These are phyloP conservation scores for Paracanthobrama guichenoti DNA, from an alignment of 2,113 vertebrate genomes.

Conservation along the genomic window DNA sequence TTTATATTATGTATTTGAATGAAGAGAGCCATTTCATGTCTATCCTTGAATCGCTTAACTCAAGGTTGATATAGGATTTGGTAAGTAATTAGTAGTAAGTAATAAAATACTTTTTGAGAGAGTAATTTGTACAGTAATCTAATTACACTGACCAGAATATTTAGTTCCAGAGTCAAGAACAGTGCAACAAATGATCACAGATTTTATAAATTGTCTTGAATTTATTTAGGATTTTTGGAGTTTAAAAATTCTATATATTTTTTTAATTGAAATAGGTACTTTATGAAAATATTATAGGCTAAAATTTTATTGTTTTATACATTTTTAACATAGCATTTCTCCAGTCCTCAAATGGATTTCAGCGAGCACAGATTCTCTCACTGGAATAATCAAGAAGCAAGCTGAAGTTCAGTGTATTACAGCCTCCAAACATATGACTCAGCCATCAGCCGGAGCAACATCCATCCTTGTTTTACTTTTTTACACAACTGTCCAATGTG, in stretches of 20 bases:
- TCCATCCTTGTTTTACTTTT: not conserved
- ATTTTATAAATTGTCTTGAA: not conserved
- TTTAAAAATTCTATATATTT: not conserved
- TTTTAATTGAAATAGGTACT: not conserved
- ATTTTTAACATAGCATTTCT: not conserved
- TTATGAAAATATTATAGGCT: not conserved
- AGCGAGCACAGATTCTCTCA: not conserved
- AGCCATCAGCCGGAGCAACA: not conserved
- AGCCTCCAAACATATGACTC: not conserved
- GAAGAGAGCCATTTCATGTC: no score
- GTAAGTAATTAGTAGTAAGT: no score
- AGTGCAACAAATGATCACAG: not conserved
- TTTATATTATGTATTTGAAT: no score
- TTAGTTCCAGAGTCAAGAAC: not conserved
- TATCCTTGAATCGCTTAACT: no score
- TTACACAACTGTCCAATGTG: not conserved
- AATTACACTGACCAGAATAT: not conserved
- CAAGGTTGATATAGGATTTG: no score
- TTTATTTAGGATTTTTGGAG: not conserved
- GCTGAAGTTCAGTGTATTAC: not conserved
- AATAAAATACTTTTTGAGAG: no score
- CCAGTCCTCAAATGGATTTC: not conserved
- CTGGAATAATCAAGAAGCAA: not conserved
- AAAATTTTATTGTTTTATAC: not conserved
- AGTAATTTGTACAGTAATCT: no score